A percentile compares a stretch with the other conserved stretches of the same genome.
Evolutionary conservation across 2,888 invertebrate species (phyloP).

Genomic region (Epirrhoe tristata): DNA sequence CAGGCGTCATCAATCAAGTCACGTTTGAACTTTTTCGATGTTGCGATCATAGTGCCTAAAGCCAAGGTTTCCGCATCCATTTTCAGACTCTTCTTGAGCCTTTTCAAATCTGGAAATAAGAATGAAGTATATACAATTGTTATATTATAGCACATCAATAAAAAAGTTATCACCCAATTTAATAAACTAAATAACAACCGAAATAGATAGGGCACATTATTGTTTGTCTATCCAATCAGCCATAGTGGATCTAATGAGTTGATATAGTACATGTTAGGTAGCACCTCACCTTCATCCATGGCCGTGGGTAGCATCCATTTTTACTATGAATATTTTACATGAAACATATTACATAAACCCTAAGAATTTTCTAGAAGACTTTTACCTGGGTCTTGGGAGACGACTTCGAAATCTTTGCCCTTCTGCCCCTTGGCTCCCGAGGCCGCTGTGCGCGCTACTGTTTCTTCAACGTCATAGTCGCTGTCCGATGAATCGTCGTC

Average conservation of each 20-base stretch:
- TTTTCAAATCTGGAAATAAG: conserved; percentile 70
- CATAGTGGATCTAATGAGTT: too few species aligned
- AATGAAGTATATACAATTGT: neutral
- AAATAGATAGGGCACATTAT: too few species aligned
- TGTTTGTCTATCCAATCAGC: too few species aligned
- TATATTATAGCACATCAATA: neutral
- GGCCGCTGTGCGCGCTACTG: conserved; percentile 54
- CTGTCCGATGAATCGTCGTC: conserved; percentile 77
- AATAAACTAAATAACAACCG: too few species aligned
- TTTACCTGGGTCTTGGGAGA: conserved; percentile 85
- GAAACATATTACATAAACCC: neutral
- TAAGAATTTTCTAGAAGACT: neutral
- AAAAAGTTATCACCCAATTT: too few species aligned
- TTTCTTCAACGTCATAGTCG: conserved; percentile 79
- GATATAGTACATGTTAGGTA: neutral
- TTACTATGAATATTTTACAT: too few species aligned
- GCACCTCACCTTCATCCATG: too few species aligned
- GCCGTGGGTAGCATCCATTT: too few species aligned
- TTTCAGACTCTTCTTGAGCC: conserved; percentile 87
- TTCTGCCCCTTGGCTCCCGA: conserved; percentile 68
- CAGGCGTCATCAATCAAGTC: conserved; percentile 96
- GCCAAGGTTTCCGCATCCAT: conserved; percentile 96
- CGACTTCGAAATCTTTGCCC: conserved; percentile 87
- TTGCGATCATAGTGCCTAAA: conserved; percentile 95
- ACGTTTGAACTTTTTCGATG: conserved; percentile 95